A percentile compares a stretch with the other conserved stretches of the same genome.
Conservation (phyloP, 2,888 invertebrate genomes). For the Synergus japonicus region DNA sequence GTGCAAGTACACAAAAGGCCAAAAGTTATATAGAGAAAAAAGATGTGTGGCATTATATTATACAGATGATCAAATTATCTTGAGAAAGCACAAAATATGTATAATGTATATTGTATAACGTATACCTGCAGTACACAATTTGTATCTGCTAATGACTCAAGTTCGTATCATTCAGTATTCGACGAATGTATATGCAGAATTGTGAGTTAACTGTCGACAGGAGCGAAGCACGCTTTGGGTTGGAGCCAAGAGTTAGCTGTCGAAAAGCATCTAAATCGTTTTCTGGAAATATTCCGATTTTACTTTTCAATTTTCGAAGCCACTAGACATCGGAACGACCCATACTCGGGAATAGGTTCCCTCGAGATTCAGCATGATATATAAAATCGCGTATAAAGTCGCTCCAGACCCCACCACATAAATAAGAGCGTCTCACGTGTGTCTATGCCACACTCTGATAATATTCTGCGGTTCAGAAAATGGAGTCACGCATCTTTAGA, state of each 20-base stretch:
- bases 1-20: too few species aligned
- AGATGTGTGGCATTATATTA: too few species aligned
- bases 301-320: neutral
- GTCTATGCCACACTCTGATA: neutral
- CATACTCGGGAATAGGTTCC: neutral
- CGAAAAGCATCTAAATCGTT: conserved; percentile 11
- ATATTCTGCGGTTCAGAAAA: neutral
- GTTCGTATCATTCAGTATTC: conserved; percentile 11
- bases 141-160: neutral
- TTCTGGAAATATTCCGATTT: conserved; percentile 16
- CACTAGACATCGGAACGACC: neutral
- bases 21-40: too few species aligned
- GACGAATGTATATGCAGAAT: conserved; percentile 3
- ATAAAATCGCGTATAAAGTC: neutral
- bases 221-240: conserved; percentile 17
- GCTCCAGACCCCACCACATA: neutral
- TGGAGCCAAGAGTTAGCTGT: conserved; percentile 9
- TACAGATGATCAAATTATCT: too few species aligned
- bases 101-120: neutral
- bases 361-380: neutral
- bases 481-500: neutral
- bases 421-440: neutral
- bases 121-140: neutral
- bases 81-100: neutral
- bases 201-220: conserved; percentile 27